Conservation (phyloP, 2,888 invertebrate species). For the Rambutsinella grinnellia region DNA sequence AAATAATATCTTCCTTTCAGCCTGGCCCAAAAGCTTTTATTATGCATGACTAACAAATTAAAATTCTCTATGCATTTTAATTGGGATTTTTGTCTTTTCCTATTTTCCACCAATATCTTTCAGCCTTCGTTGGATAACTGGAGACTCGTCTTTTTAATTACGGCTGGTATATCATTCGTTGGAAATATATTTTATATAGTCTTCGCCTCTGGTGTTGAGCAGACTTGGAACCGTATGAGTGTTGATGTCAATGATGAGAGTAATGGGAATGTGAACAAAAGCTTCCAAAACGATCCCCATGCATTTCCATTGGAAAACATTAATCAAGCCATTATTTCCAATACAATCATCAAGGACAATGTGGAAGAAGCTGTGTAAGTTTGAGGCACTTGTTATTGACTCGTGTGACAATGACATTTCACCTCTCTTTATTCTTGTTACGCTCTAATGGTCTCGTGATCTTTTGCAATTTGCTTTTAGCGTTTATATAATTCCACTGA, state of each 20-base stretch:
- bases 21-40: no score
- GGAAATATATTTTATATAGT: conserved; percentile 73
- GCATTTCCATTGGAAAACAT: conserved; percentile 5
- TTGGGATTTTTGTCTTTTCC: conserved; percentile 50
- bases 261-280: conserved; percentile 10
- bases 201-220: conserved; percentile 74
- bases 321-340: conserved; percentile 14
- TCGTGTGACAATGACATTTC: background rate
- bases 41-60: no score
- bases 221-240: conserved; percentile 75
- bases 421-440: background rate
- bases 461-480: conserved; percentile 7
- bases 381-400: background rate
- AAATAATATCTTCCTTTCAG: conserved; percentile 12
- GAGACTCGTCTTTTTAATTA: conserved; percentile 75
- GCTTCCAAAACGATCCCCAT: conserved; percentile 1
- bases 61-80: conserved; percentile 9
- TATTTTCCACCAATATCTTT: conserved; percentile 62
- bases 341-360: conserved; percentile 4
- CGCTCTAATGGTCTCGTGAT: no score
- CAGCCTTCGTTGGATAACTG: conserved; percentile 76
- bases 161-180: conserved; percentile 72
- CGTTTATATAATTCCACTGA: conserved; percentile 27
- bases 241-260: background rate
- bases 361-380: conserved; percentile 1